These are phyloP conservation scores for Xestia sexstrigata DNA, from an alignment of 2,888 invertebrate species.

Conservation along the genomic window DNA sequence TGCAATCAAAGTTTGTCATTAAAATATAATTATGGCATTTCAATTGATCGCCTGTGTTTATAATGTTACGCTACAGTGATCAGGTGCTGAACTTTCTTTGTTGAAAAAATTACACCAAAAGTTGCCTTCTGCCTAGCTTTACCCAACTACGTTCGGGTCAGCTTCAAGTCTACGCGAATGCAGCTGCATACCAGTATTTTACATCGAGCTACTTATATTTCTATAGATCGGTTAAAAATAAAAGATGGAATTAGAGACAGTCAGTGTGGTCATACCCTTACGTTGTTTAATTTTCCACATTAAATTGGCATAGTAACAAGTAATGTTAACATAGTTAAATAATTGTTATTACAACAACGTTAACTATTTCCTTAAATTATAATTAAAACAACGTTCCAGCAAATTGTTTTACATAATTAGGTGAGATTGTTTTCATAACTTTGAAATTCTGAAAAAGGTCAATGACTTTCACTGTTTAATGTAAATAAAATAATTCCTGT, in stretches of 20 bases:
- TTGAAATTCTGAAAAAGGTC: conserved; percentile 57
- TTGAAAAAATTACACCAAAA: background rate
- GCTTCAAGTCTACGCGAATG: no score
- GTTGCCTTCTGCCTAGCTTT: background rate
- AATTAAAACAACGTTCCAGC: conserved; percentile 47
- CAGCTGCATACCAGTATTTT: background rate
- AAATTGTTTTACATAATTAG: conserved; percentile 49
- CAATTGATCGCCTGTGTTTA: conserved; percentile 18
- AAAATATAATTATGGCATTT: conserved; percentile 34
- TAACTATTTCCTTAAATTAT: conserved; percentile 53
- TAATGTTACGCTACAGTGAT: conserved; percentile 44
- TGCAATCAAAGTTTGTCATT: conserved; percentile 41
- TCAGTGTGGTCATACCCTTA: background rate
- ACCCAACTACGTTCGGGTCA: background rate
- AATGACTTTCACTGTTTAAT: conserved; percentile 54
- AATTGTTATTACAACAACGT: conserved; percentile 37
- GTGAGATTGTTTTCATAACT: conserved; percentile 65
- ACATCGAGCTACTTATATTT: background rate
- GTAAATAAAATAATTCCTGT: conserved; percentile 35
- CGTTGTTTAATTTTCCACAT: conserved; percentile 20
- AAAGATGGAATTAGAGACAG: background rate
- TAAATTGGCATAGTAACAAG: conserved; percentile 42
- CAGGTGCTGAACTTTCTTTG: conserved; percentile 8
- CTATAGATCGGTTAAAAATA: background rate
- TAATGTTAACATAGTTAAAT: conserved; percentile 34